Evolutionary conservation across 30 jellyfish, hydroid and myxozoan species (phyloP).

Genomic region (Turritopsis dohrnii): DNA sequence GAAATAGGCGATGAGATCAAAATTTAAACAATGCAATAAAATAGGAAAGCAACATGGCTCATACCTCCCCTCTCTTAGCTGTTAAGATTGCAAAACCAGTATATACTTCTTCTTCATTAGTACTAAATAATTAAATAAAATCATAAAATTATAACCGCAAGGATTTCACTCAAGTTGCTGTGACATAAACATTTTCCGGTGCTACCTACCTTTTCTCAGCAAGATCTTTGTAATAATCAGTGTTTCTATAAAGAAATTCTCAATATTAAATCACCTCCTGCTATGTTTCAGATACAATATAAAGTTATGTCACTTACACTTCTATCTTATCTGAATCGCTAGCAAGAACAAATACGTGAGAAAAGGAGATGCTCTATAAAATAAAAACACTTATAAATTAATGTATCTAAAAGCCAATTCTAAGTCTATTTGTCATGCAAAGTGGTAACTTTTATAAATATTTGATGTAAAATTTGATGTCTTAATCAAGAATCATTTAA

Average conservation of each 20-base stretch:
- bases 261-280: not conserved
- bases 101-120: slow-evolving; percentile 30
- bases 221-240: slow-evolving; percentile 26
- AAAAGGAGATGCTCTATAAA: slow-evolving; percentile 10
- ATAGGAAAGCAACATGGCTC: not conserved
- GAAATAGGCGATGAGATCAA: not conserved
- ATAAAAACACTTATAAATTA: too few relatives aligned
- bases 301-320: not conserved
- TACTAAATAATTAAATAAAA: slow-evolving; percentile 22
- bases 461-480: too few relatives aligned
- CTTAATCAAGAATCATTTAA: not conserved
- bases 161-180: too few relatives aligned
- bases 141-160: too few relatives aligned
- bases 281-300: not conserved
- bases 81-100: slow-evolving; percentile 61
- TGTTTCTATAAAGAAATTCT: slow-evolving; percentile 19
- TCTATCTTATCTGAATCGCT: not conserved
- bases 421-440: too few relatives aligned
- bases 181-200: too few relatives aligned
- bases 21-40: not conserved
- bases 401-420: too few relatives aligned
- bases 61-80: slow-evolving; percentile 63
- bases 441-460: too few relatives aligned
- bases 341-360: slow-evolving; percentile 24
- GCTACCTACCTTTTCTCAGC: slow-evolving; percentile 41